Conservation (phyloP, 2,888 invertebrate species). For the Mythimna vitellina region DNA sequence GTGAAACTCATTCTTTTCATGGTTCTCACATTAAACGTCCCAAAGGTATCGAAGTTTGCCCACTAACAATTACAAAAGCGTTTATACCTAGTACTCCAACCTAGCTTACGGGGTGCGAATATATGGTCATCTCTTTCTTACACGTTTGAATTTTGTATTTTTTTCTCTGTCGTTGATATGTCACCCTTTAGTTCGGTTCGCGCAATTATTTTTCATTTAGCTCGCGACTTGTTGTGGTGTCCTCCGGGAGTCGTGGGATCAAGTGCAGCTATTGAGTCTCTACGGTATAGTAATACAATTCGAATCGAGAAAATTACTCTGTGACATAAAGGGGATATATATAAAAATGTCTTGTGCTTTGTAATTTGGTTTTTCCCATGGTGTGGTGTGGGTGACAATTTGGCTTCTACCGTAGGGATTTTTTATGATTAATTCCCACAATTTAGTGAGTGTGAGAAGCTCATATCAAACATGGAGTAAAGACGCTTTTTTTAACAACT, state of each 20-base stretch:
- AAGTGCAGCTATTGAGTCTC: constrained; percentile 78
- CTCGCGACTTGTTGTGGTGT: constrained; percentile 77
- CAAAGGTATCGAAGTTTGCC: constrained; percentile 72
- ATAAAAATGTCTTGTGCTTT: constrained; percentile 76
- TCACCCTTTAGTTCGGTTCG: constrained; percentile 67
- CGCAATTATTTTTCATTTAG: constrained; percentile 90
- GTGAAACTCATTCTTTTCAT: constrained; percentile 69
- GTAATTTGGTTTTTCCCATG: constrained; percentile 78
- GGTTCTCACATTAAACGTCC: constrained; percentile 81
- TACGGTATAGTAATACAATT: constrained; percentile 79
- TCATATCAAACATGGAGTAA: not conserved
- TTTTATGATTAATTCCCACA: constrained; percentile 29
- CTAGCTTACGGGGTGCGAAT: constrained; percentile 31
- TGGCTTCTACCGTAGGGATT: constrained; percentile 10
- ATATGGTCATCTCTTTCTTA: constrained; percentile 59
- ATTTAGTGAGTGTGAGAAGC: not conserved
- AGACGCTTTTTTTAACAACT: too few species aligned
- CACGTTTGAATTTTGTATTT: constrained; percentile 38
- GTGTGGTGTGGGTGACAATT: constrained; percentile 35
- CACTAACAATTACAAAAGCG: constrained; percentile 64
- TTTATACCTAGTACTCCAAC: constrained; percentile 53
- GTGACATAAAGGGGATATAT: constrained; percentile 69
- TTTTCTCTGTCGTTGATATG: constrained; percentile 60
- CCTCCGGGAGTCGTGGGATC: constrained; percentile 82
- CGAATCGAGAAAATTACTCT: constrained; percentile 84